Evolutionary conservation across 2,113 vertebrate species (phyloP).

Genomic region (Cathartes aura): DNA sequence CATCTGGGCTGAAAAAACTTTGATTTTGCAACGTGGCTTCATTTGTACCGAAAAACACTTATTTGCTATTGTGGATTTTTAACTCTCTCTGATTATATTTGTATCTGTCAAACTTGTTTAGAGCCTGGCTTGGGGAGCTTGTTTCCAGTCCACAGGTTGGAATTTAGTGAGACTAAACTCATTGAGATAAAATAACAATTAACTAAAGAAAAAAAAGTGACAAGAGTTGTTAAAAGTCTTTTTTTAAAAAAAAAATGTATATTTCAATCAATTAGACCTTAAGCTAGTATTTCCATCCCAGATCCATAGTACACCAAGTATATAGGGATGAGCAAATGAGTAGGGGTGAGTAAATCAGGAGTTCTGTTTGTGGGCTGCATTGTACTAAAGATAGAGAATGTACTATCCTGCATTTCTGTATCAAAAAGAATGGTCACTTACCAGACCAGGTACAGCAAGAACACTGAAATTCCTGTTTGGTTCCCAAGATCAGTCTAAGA

Average conservation of each 20-base stretch:
- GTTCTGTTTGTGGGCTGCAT: background rate
- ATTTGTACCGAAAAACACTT: background rate
- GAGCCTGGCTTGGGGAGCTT: background rate
- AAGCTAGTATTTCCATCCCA: background rate
- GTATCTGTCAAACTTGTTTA: background rate
- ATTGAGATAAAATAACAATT: background rate
- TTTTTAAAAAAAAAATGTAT: too few species aligned
- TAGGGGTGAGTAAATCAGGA: background rate
- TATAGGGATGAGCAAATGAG: background rate
- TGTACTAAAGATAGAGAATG: background rate
- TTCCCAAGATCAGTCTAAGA: background rate
- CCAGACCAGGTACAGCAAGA: background rate
- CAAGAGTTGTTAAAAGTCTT: background rate
- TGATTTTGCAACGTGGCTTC: background rate
- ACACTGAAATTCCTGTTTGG: background rate
- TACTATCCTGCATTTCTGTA: background rate
- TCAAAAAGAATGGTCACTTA: background rate
- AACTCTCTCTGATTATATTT: background rate
- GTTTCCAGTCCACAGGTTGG: background rate
- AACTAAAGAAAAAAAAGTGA: background rate
- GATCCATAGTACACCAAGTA: background rate
- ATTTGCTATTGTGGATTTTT: background rate
- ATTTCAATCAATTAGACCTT: background rate
- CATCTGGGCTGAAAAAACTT: background rate
- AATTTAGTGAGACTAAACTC: background rate